Base-by-base conservation (phyloP, 2,113 vertebrate genomes). In the Epinephelus cyanopodus region DNA sequence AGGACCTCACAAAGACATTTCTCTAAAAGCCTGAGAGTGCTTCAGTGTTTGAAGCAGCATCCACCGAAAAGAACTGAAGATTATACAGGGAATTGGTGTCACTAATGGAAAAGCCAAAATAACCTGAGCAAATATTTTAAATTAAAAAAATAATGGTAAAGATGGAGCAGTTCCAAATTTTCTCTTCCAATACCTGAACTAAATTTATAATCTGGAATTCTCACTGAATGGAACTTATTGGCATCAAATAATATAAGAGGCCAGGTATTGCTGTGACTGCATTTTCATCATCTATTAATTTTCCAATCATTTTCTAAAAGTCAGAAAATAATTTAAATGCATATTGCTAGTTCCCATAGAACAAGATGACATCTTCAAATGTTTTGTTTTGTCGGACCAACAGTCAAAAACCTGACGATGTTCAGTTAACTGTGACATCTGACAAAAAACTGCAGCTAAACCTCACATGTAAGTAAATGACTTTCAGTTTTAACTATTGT, bases 11-110 rank as follows among this genome's bases (percentile, higher is more conserved):
- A 23, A 0, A 42, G 21, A 50, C 2, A 27, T 42, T 61, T 18
- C 37, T 79, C 39, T 63, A 39, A 58, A 19, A 58, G 66, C n/a
- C 61, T 52, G 47, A 29, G 57, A 52, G 77, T 10, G 48, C 33
- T 18, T n/a, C 50, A 5, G 23, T 45, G 58, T 74, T 74, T 75
- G 50, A 70, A 69, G 57, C 15, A 19, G 37, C 27, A 21, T 68
- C 25, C 14, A 56, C 18, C 47, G 17, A 4, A 62, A 70, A 23
- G 23, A 10, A 27, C 23, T 42, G 53, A 62, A 83, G 15, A 67
- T 58, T 8, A 65, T 6, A 45, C 4, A 23, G 23, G 33, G 37
- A 65, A 48, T 47, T 77, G 21, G 56, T 66, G 57, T 77, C 45
- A 60, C 23, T 7, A 6, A 64, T 33, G 50, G 42, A 23, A 63